These are phyloP conservation scores for Atractosteus spatula DNA, from an alignment of 2,113 vertebrate genomes.

Conservation along the genomic window DNA sequence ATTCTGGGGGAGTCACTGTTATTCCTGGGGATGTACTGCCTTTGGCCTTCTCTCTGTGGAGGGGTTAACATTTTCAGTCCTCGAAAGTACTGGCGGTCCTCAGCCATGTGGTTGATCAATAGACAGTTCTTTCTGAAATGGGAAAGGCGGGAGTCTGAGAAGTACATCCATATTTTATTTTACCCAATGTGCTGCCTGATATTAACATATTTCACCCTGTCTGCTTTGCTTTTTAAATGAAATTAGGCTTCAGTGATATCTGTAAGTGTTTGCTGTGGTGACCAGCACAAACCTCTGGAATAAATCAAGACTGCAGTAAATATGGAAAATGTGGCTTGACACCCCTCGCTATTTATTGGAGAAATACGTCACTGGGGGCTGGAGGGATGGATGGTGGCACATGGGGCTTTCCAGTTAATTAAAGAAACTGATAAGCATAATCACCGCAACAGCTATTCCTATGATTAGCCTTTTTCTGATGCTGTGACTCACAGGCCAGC, in stretches of 20 bases:
- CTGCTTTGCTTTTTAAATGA: constrained; percentile 20
- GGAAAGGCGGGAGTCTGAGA: too few relatives aligned
- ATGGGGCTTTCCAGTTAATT: constrained; percentile 17
- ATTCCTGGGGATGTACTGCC: too few relatives aligned
- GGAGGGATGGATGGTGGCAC: neutral
- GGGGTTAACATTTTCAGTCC: too few relatives aligned
- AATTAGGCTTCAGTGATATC: constrained; percentile 55
- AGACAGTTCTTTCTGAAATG: too few relatives aligned
- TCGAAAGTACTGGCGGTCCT: too few relatives aligned
- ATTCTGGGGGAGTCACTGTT: too few relatives aligned
- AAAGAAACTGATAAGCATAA: constrained; percentile 11
- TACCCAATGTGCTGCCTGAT: neutral
- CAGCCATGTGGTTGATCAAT: too few relatives aligned
- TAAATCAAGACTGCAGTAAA: constrained; percentile 63
- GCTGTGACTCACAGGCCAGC: neutral
- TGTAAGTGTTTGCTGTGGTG: constrained; percentile 52
- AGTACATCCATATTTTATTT: too few relatives aligned
- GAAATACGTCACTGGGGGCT: constrained; percentile 10
- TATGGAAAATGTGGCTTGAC: constrained; percentile 32
- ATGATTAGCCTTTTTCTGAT: constrained; percentile 10
- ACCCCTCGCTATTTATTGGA: constrained; percentile 18
- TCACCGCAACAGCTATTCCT: constrained; percentile 7
- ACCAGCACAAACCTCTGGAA: constrained; percentile 25
- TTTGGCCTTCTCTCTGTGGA: too few relatives aligned
- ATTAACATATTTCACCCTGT: constrained; percentile 29